phyloP scores from a whole-genome alignment of 1,140 invertebrate genomes.

The Sycophila sp. region DNA sequence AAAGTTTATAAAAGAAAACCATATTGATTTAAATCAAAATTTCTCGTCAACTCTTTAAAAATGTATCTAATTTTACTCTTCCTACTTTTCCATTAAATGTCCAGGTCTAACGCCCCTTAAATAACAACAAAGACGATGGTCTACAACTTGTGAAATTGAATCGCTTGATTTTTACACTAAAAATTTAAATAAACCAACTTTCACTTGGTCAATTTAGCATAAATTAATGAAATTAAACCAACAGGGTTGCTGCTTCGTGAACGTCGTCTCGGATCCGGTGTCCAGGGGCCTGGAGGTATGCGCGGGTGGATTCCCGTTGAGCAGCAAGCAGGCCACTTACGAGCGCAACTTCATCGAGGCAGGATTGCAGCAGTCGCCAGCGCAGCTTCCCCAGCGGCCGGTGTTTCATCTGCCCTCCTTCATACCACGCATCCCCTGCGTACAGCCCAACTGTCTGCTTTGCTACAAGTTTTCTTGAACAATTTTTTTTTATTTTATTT shows the following conservation, averaged over 20 bases:
- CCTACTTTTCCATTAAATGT: too few species aligned
- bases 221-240: neutral
- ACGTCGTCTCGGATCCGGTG: constrained; percentile 51
- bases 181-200: too few species aligned
- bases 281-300: constrained; percentile 36
- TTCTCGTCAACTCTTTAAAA: too few species aligned
- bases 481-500: neutral
- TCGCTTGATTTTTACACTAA: neutral
- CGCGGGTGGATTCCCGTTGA: neutral
- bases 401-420: constrained; percentile 58
- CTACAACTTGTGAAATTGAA: neutral
- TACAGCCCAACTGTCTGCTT: constrained; percentile 59
- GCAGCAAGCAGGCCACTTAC: neutral
- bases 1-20: too few species aligned
- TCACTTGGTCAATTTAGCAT: neutral
- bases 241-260: constrained; percentile 52
- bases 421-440: constrained; percentile 56
- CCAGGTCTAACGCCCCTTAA: too few species aligned
- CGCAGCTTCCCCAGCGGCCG: constrained; percentile 42
- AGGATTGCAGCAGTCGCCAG: constrained; percentile 45
- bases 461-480: constrained; percentile 55
- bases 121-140: too few species aligned
- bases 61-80: too few species aligned
- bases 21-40: too few species aligned
- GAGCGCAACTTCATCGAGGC: constrained; percentile 42